Evolutionary conservation across 2,797 vertebrate genomes (phyloP), one percentile per base, ranked within the genome.

Genomic region (Chrosomus eos): DNA sequence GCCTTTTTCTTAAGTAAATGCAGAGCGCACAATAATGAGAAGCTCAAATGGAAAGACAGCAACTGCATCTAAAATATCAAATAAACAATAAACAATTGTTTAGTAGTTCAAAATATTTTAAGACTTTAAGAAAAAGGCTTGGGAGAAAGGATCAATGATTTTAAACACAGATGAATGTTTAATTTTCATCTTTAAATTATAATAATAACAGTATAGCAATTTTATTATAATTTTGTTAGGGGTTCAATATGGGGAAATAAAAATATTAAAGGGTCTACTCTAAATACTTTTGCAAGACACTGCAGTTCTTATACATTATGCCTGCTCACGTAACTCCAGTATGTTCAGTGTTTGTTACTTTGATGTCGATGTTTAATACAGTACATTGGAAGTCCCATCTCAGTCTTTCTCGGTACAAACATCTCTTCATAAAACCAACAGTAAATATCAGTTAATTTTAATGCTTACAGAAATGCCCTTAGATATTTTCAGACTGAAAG

Each of bases 401-500:
- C 53, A 18, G 53, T 72, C 38, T 80, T 64, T 85, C 76, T 72
- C 4, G 31, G 23, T 62, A 62, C 55, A 85, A 64, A 80, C 55
- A 85, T 73, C 55, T 73, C 68, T 80, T 85, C 74, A 58, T 62
- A 78, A 85, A 85, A 80, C 76, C 76, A 85, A 85, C 66, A 84
- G 64, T 84, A 78, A 78, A 84, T 60, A 71, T 84, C 82, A 71
- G 16, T 73, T 72, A 23, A 80, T 80, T 79, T 85, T 48, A 84
- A 84, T 78, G 64, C 36, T 78, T 45, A 72, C 66, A 31, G 67
- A 79, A 82, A 78, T 64, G 64, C 36, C 70, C 73, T 72, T 77
- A 58, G 43, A 86, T 70, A 87, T 91, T 89, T 68, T 77, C 45
- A 80, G 76, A 85, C 92, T 89, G 87, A 85, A 89, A 90, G 90